These are phyloP conservation scores for Gnathochromis pfefferi DNA, from an alignment of 2,113 vertebrate genomes.

Conservation along the genomic window DNA sequence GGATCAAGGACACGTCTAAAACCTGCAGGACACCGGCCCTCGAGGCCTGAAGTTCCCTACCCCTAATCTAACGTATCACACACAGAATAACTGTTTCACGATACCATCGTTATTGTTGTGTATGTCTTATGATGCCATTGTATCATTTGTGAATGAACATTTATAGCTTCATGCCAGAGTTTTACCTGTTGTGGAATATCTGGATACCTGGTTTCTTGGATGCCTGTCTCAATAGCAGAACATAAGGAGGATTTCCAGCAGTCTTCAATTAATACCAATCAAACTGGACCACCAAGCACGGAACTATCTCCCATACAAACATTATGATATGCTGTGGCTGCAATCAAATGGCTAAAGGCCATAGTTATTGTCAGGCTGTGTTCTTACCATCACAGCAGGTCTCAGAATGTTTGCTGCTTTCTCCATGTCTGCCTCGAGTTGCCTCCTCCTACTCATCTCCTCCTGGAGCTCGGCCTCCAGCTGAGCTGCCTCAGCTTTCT, in stretches of 20 bases:
- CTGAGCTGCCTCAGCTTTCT: fast-evolving
- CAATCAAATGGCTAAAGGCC: background rate
- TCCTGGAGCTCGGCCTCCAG: slow-evolving; percentile 27
- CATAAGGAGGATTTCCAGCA: background rate
- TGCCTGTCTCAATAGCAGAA: background rate
- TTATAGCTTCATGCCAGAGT: background rate
- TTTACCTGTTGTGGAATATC: background rate
- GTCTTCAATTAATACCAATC: background rate
- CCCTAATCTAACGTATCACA: background rate
- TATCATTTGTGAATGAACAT: background rate
- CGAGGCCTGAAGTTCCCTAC: fast-evolving
- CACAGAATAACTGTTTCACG: background rate
- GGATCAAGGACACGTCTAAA: background rate
- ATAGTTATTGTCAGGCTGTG: background rate
- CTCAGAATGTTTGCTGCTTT: slow-evolving; percentile 53
- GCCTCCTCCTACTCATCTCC: slow-evolving; percentile 25
- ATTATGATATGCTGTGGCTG: background rate
- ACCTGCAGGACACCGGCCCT: background rate
- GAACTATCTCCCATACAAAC: background rate
- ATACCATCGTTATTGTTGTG: background rate
- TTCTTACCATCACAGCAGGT: slow-evolving; percentile 42
- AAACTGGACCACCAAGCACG: background rate
- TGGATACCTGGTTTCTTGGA: background rate
- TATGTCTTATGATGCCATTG: background rate
- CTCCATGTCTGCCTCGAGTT: slow-evolving; percentile 23